Evolutionary conservation across 2,113 vertebrate genomes (phyloP).

Genomic region (Clarias batrachus): DNA sequence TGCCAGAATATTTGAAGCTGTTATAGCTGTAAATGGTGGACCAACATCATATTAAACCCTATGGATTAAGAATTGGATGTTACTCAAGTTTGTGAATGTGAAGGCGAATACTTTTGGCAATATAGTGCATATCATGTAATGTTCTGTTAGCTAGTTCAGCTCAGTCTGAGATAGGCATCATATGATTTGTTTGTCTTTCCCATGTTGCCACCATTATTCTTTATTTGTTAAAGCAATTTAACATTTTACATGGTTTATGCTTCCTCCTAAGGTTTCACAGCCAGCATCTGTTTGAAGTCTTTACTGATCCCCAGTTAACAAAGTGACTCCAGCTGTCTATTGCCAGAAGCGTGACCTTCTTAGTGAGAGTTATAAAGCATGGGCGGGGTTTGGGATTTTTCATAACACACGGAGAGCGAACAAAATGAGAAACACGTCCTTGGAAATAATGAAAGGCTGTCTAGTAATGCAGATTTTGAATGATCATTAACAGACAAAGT

Average conservation of each 20-base stretch:
- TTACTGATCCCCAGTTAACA: not conserved
- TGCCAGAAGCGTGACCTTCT: not conserved
- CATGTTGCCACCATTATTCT: not conserved
- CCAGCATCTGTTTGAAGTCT: not conserved
- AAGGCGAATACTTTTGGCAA: too few relatives aligned
- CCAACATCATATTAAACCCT: too few relatives aligned
- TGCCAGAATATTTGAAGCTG: too few relatives aligned
- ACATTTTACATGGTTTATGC: not conserved
- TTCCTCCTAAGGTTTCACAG: not conserved
- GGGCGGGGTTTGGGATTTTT: not conserved
- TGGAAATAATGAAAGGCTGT: not conserved
- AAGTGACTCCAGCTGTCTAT: not conserved
- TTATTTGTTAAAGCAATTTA: not conserved
- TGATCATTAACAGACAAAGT: slow-evolving; percentile 41
- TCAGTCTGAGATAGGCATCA: not conserved
- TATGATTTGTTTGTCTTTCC: not conserved
- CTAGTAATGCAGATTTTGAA: not conserved
- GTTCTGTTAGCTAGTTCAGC: not conserved
- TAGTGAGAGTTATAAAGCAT: not conserved
- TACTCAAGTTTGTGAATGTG: too few relatives aligned
- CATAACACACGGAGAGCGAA: not conserved
- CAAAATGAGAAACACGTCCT: not conserved
- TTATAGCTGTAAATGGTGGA: too few relatives aligned
- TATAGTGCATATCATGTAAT: too few relatives aligned
- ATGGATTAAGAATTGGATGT: too few relatives aligned